These are phyloP conservation scores for Pteromalus puparum DNA, from an alignment of 1,140 invertebrate genomes.

Conservation along the genomic window DNA sequence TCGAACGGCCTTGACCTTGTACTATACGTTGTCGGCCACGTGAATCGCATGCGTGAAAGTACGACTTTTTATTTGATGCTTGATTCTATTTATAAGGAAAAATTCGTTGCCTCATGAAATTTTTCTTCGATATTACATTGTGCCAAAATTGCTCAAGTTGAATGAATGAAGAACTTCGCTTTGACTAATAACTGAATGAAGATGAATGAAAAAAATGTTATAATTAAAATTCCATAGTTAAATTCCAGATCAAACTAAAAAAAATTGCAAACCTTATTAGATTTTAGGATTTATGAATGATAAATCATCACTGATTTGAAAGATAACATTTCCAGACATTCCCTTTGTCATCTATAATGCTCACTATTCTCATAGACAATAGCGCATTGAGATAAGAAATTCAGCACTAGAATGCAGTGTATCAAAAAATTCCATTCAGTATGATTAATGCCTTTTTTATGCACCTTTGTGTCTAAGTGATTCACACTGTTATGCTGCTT, in stretches of 20 bases:
- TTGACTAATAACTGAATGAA: background rate
- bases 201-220: background rate
- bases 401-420: too few species aligned
- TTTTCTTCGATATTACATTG: background rate
- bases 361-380: background rate
- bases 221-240: background rate
- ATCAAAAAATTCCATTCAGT: too few species aligned
- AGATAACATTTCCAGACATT: background rate
- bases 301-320: background rate
- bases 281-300: background rate
- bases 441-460: too few species aligned
- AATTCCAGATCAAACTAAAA: background rate
- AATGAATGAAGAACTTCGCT: background rate
- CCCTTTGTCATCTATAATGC: background rate
- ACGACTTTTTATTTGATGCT: background rate
- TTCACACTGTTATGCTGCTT: too few species aligned
- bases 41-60: background rate
- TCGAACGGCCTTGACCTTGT: conserved; percentile 33
- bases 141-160: background rate
- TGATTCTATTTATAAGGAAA: background rate
- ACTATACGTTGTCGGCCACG: background rate
- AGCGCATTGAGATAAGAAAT: too few species aligned
- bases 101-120: background rate
- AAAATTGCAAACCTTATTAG: too few species aligned
- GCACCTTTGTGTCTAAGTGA: too few species aligned